Base-by-base conservation (phyloP, 2,888 invertebrate genomes). In the Caenorhabditis sulstoni region DNA sequence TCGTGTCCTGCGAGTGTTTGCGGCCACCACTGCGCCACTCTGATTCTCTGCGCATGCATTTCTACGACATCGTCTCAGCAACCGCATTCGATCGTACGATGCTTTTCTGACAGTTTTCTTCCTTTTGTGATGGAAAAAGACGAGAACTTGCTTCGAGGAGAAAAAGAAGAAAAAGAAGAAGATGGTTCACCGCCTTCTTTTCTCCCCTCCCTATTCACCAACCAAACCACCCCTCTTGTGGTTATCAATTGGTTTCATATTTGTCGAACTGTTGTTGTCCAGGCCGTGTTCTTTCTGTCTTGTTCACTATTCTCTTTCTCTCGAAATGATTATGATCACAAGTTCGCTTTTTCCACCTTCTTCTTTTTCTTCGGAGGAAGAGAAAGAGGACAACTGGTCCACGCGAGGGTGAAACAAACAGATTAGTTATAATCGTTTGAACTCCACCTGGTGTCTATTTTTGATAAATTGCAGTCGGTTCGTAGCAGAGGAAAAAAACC, bases 1-100 rank as follows among this genome's bases (percentile, higher is more conserved):
- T 73, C 73, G 73, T 73, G 73, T 73, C 71, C 71, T 71, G 71
- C 62, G 61, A 57, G 64, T 73, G 73, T 73, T 73, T 73, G 73
- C 73, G 73, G 50, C 73, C 62, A 64, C 71, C 71, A 64, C 71
- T 57, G 44, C 73, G 64, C 64, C 50, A 64, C 64, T 73, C 73
- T 73, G 73, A 64, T 73, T 64, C 73, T 73, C 73, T 73, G 64
- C 64, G 73, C 73, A 64, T 71, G 62, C 49, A 37, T 47, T 71
- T 41, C 64, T 64, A 49, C 64, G 37, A 73, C 73, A 49, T 37
- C 64, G 50, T 55, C 64, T 47, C 39, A 29, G 29, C 55, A 47
- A 62, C 64, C 64, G 64, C 57, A 58, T 70, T 70, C 61, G 70
- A 53, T 53, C 64, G 49, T 58, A 58, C 62, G 57, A 64, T 64